phyloP scores from a whole-genome alignment of 2,888 invertebrate genomes.

The Parnassius smintheus region DNA sequence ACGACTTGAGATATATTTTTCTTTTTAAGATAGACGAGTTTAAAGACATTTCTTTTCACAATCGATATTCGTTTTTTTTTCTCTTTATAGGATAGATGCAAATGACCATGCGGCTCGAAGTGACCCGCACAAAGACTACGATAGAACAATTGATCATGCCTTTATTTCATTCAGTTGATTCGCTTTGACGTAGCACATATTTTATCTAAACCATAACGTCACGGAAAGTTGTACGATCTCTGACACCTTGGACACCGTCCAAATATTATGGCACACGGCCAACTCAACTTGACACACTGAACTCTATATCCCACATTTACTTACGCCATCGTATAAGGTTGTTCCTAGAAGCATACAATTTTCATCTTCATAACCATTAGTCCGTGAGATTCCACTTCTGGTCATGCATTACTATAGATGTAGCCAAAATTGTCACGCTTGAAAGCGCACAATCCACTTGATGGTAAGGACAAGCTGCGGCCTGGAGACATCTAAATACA shows the following conservation, averaged over 20 bases:
- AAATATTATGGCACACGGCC: constrained; percentile 48
- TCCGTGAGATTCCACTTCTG: too few species aligned
- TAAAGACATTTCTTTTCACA: too few species aligned
- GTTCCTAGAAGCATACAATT: too few species aligned
- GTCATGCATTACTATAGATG: too few species aligned
- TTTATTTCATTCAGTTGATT: constrained; percentile 16
- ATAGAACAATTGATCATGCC: neutral
- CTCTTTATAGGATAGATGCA: too few species aligned
- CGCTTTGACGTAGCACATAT: constrained; percentile 19
- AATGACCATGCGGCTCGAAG: too few species aligned
- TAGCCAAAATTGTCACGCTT: constrained; percentile 3
- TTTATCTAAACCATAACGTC: constrained; percentile 56
- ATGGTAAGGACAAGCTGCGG: too few species aligned
- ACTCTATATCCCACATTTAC: constrained; percentile 4
- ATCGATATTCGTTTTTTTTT: too few species aligned
- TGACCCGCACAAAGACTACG: neutral
- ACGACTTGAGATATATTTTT: too few species aligned
- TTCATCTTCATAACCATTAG: too few species aligned
- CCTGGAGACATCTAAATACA: constrained; percentile 2
- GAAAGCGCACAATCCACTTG: neutral
- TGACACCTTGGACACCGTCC: constrained; percentile 67
- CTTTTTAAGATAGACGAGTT: too few species aligned
- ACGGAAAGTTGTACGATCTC: constrained; percentile 53
- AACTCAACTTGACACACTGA: constrained; percentile 35
- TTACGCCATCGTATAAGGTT: constrained; percentile 5